These are phyloP conservation scores for Nycticebus coucang DNA, from an alignment of 2,113 vertebrate species.

Conservation along the genomic window DNA sequence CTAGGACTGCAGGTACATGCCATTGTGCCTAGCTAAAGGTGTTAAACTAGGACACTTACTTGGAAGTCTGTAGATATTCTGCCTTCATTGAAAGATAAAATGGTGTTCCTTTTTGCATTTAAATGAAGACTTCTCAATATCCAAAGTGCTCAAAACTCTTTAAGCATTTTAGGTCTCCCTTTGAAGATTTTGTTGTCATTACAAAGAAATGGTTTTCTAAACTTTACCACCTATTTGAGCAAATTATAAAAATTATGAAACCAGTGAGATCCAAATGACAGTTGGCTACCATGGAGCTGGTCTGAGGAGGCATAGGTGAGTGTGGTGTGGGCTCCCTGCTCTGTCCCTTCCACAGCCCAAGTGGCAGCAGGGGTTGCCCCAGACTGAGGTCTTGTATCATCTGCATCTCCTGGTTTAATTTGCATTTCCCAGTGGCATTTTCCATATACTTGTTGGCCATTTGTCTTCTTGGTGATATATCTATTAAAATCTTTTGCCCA, in stretches of 20 bases:
- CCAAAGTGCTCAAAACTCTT: background rate
- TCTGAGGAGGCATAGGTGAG: too few relatives aligned
- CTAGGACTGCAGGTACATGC: too few relatives aligned
- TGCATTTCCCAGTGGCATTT: background rate
- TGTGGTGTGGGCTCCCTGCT: background rate
- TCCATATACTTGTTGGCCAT: background rate
- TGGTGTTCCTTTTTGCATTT: background rate
- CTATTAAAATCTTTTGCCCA: background rate
- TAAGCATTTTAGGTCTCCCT: background rate
- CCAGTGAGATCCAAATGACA: background rate
- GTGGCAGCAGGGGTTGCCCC: too few relatives aligned
- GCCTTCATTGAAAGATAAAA: background rate
- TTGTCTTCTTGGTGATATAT: background rate
- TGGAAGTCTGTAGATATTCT: background rate
- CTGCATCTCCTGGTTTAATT: background rate
- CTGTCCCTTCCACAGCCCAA: background rate
- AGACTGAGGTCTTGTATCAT: background rate
- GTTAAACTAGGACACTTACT: background rate
- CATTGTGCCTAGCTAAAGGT: too few relatives aligned
- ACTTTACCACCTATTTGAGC: background rate
- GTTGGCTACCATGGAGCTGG: background rate
- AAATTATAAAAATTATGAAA: background rate
- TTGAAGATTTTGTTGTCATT: conserved; percentile 1
- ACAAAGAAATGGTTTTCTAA: conserved; percentile 12
- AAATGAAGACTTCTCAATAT: background rate